Conservation (phyloP, 2,797 vertebrate species). For the Epinephelus coioides region DNA sequence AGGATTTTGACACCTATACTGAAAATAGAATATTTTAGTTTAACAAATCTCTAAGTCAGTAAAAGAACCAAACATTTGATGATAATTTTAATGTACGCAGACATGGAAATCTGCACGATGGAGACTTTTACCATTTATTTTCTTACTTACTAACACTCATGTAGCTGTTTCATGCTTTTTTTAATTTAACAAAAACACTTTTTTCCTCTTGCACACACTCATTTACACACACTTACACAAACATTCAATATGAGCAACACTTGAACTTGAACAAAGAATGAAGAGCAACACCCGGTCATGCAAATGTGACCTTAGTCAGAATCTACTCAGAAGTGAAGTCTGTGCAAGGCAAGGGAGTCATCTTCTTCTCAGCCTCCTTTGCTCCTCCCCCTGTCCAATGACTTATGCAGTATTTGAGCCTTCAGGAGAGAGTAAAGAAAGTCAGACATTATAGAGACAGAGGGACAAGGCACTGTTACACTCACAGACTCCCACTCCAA, state of each 20-base stretch:
- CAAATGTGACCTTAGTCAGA: slow-evolving; percentile 70
- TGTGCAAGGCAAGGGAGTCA: slow-evolving; percentile 77
- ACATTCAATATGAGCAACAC: slow-evolving; percentile 21
- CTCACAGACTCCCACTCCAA: slow-evolving; percentile 64
- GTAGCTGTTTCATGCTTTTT: neutral
- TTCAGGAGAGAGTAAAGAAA: slow-evolving; percentile 87
- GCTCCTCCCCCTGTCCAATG: slow-evolving; percentile 88
- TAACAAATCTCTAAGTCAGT: neutral
- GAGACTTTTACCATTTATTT: neutral
- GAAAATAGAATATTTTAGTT: neutral
- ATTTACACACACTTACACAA: neutral
- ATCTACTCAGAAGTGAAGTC: slow-evolving; percentile 62
- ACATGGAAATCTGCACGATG: neutral
- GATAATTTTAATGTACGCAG: neutral
- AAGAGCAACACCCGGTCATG: slow-evolving; percentile 44
- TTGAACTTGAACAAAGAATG: slow-evolving; percentile 47
- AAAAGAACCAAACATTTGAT: neutral
- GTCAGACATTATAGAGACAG: slow-evolving; percentile 88
- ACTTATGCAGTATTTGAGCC: slow-evolving; percentile 91
- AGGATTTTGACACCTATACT: neutral
- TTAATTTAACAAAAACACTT: neutral
- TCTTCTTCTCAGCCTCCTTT: slow-evolving; percentile 83
- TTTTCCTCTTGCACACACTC: too few relatives aligned
- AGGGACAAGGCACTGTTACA: slow-evolving; percentile 85
- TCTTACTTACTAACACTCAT: neutral